Base-by-base conservation (phyloP, 2,113 vertebrate genomes). In the Chrysemys picta region DNA sequence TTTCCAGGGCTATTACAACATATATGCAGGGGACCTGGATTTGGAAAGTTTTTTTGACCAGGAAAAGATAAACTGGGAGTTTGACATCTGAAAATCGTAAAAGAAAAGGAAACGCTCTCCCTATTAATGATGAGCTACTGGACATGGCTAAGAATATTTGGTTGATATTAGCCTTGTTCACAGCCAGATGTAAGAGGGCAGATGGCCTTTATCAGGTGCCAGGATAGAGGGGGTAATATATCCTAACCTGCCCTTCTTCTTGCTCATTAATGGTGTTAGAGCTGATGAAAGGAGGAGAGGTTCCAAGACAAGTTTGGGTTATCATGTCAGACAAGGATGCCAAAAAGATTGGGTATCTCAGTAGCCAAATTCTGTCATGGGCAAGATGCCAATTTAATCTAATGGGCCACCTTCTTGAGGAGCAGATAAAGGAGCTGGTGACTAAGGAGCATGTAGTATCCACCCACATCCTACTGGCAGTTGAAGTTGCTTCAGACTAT, bases 271-370 rank as follows among this genome's bases (percentile, higher is more conserved):
- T 89, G 95, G 90, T 84, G 62, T 35, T 13, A 86, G 56, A 76
- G 29, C 35, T 6, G 49, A 24, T 87, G 72, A 89, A 87, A 56
- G 79, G n/a, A 59, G 56, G 25, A 57, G 57, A 29, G 57, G 57
- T 59, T 59, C 57, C 21, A 29, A 29, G 57, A 59, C 57, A 59
- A 59, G 27, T 59, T 59, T 59, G 27, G 57, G 27, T 11, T 29
- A 29, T 62, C 65, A 4, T 35, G 54, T 0, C 0, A 27, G 82
- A 25, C 21, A 27, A 49, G 95, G 86, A n/a, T 65, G 38, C 76
- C 2, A 29, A 35, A 11, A 27, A 90, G 10, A 69, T 2, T 89
- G 27, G 57, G 4, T 59, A 59, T 10, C 9, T 25, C 24, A 3
- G 9, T 59, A 24, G 13, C 29, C 59, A 65, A 65, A 65, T 65